These are phyloP conservation scores for Melipona beecheii DNA, from an alignment of 2,888 invertebrate species.

Conservation along the genomic window DNA sequence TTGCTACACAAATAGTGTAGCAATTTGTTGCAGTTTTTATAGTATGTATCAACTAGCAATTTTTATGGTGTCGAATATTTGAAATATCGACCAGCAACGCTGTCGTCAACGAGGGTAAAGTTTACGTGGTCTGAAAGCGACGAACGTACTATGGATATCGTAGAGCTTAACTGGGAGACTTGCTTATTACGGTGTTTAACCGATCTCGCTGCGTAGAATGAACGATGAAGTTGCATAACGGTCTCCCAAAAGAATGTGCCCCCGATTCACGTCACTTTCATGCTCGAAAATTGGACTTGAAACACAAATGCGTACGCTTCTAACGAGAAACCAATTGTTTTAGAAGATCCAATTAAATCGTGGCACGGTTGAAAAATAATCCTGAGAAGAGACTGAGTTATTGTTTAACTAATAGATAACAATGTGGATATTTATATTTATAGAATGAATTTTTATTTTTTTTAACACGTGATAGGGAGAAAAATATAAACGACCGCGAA, in stretches of 20 bases:
- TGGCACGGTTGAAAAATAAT: background rate
- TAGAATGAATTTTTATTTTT: background rate
- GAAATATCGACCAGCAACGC: background rate
- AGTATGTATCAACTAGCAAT: background rate
- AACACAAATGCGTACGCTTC: background rate
- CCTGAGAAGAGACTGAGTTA: background rate
- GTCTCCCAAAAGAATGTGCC: constrained; percentile 7
- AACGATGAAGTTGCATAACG: background rate
- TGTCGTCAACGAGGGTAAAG: background rate
- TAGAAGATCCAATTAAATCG: background rate
- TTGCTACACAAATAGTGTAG: background rate
- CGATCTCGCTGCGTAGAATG: background rate
- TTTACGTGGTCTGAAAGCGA: background rate
- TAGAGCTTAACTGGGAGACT: background rate
- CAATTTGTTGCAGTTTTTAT: too few species aligned
- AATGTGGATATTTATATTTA: background rate
- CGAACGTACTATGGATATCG: background rate
- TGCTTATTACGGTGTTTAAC: constrained; percentile 3
- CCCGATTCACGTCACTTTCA: background rate
- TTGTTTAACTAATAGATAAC: too few species aligned
- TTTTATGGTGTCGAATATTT: background rate
- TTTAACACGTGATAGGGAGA: background rate
- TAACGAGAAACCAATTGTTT: background rate
- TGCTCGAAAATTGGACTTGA: background rate
- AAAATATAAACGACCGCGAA: background rate